phyloP scores from a whole-genome alignment of 2,797 vertebrate genomes.

The Oreochromis mossambicus region DNA sequence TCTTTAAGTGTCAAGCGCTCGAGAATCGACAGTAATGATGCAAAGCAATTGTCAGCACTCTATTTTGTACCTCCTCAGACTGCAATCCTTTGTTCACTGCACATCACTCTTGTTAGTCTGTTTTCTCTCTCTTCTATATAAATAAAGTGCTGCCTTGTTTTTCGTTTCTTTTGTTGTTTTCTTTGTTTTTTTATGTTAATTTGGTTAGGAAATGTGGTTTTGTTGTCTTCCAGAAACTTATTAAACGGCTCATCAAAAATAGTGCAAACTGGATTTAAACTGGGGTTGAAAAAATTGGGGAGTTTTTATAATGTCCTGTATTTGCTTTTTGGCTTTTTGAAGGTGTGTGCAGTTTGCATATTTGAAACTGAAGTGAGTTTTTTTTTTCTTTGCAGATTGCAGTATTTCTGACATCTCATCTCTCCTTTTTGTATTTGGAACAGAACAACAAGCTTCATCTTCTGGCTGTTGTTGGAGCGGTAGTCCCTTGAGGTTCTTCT shows the following conservation, averaged over 20 bases:
- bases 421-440: slow-evolving; percentile 18
- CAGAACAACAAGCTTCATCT: slow-evolving; percentile 47
- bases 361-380: not conserved
- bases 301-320: not conserved
- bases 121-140: not conserved
- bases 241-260: not conserved
- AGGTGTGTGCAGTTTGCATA: not conserved
- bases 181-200: not conserved
- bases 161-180: not conserved
- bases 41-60: not conserved
- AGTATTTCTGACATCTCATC: not conserved
- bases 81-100: not conserved
- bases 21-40: not conserved
- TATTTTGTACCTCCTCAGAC: not conserved
- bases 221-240: not conserved
- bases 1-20: not conserved
- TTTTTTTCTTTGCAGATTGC: slow-evolving; percentile 1
- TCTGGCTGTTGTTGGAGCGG: slow-evolving; percentile 10
- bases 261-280: not conserved
- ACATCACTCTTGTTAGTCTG: not conserved
- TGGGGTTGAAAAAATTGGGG: not conserved
- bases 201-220: not conserved
- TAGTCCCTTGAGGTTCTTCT: slow-evolving; percentile 35
- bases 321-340: not conserved
- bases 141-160: not conserved